Base-by-base conservation (phyloP, 2,888 invertebrate genomes). In the Argynnis bischoffii region DNA sequence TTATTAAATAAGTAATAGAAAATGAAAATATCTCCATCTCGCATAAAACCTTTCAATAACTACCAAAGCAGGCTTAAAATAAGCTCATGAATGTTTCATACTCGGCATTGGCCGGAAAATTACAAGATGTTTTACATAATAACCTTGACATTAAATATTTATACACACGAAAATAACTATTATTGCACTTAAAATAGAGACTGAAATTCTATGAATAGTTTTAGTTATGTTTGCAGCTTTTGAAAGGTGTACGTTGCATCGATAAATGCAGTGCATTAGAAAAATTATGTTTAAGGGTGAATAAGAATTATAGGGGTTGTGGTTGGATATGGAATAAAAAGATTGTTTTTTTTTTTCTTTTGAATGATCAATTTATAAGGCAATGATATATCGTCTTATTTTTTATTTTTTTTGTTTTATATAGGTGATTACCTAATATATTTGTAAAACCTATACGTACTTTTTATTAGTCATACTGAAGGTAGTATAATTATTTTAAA, bases 21-120 rank as follows among this genome's bases (percentile, higher is more conserved):
- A 16, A 50, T 4, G 56, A 26, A 47, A 35, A 65, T 60, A 66
- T 18, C 13, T 47, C 60, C 21, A n/a, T 74, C 53, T 66, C 31
- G 75, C 70, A 75, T 77, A 68, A 66, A 15, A 48, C 67, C 59
- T 51, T 74, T 71, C 78, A 75, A 76, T 76, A 77, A 69, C 57
- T 66, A 75, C 74, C 73, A 72, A 71, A 73, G 53, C 72, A 60
- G 72, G 72, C 69, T 74, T 74, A 75, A 72, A 74, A 74, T 74
- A 75, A 73, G 72, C 75, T 77, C 79, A 79, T 80, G 79, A 78
- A 78, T 81, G 72, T 79, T 78, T 79, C 77, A 80, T 80, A 66
- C 61, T 66, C 64, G 64, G 68, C 72, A 69, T 73, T 67, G 68
- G 69, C 72, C 72, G 75, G 76, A 77, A 77, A 79, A 78, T 77